These are phyloP conservation scores for Drosophila algonquin DNA, from an alignment of 2,888 invertebrate genomes.

Conservation along the genomic window DNA sequence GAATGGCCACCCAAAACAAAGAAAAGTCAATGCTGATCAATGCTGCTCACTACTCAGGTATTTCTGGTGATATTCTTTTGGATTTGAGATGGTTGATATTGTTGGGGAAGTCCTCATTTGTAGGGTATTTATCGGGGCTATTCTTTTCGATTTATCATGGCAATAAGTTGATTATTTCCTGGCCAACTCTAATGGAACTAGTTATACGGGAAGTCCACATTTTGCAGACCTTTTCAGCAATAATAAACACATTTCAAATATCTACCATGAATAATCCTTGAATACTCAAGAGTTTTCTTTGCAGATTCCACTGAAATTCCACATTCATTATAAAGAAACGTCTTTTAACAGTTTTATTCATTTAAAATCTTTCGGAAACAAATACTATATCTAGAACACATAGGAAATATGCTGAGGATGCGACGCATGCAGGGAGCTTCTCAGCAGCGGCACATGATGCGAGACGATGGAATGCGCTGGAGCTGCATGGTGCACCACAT, in stretches of 20 bases:
- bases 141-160: not conserved
- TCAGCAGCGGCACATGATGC: constrained; percentile 70
- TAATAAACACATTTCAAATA: no score
- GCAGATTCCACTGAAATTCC: no score
- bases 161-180: not conserved
- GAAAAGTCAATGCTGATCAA: constrained; percentile 10
- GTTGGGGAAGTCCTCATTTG: not conserved
- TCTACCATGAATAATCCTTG: no score
- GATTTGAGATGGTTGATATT: not conserved
- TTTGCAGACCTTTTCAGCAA: not conserved
- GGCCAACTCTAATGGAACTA: not conserved
- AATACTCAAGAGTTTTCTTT: no score
- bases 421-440: constrained; percentile 59
- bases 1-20: constrained; percentile 29
- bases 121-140: not conserved
- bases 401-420: constrained; percentile 75
- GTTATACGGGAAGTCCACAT: not conserved
- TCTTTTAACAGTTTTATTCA: constrained; percentile 4
- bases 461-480: constrained; percentile 59
- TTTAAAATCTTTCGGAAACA: not conserved
- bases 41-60: not conserved
- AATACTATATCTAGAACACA: constrained; percentile 59
- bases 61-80: constrained; percentile 10
- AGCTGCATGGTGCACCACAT: constrained; percentile 60
- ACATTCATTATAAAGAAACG: not conserved